These are phyloP conservation scores for Drosophila kuntzei DNA, from an alignment of 2,888 invertebrate species.

Conservation along the genomic window DNA sequence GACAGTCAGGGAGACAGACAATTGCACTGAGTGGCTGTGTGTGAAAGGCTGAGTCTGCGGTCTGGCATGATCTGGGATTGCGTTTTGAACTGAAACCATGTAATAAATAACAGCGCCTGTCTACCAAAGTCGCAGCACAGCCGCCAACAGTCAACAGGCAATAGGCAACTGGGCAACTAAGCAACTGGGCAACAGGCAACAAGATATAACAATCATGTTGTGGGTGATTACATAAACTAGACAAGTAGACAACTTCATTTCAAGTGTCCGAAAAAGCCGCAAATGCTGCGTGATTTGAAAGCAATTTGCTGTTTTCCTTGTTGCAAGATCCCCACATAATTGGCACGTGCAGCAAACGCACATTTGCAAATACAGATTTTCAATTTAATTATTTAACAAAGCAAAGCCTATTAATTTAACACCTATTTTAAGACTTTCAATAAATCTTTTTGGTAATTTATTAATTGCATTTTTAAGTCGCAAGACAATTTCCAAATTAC, in stretches of 20 bases:
- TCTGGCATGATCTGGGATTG: slow-evolving; percentile 32
- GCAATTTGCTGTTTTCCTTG: slow-evolving; percentile 70
- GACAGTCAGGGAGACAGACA: slow-evolving; percentile 23
- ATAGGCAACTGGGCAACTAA: slow-evolving; percentile 3
- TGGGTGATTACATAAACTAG: slow-evolving; percentile 78
- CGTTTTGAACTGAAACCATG: slow-evolving; percentile 41
- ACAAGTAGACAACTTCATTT: slow-evolving; percentile 73
- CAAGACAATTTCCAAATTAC: slow-evolving; percentile 48
- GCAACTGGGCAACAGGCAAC: slow-evolving; percentile 28
- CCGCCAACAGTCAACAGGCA: slow-evolving; percentile 17
- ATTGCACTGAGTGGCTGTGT: slow-evolving; percentile 19
- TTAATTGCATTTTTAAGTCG: slow-evolving; percentile 59
- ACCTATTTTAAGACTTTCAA: slow-evolving; percentile 32
- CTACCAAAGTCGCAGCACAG: slow-evolving; percentile 22
- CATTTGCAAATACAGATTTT: neutral
- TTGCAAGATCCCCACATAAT: slow-evolving; percentile 2
- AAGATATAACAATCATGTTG: slow-evolving; percentile 75
- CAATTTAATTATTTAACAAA: slow-evolving; percentile 22
- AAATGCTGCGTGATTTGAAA: slow-evolving; percentile 60
- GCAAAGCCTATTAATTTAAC: slow-evolving; percentile 14
- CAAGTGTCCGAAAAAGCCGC: slow-evolving; percentile 10
- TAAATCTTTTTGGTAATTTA: slow-evolving; percentile 54
- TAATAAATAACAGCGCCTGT: slow-evolving; percentile 58
- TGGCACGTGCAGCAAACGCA: slow-evolving; percentile 43
- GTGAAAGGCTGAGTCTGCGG: slow-evolving; percentile 46